Evolutionary conservation across 35 echinoderm and acorn worm species (phyloP), one percentile per base, ranked within the genome.

Genomic region (Antedon bifida): DNA sequence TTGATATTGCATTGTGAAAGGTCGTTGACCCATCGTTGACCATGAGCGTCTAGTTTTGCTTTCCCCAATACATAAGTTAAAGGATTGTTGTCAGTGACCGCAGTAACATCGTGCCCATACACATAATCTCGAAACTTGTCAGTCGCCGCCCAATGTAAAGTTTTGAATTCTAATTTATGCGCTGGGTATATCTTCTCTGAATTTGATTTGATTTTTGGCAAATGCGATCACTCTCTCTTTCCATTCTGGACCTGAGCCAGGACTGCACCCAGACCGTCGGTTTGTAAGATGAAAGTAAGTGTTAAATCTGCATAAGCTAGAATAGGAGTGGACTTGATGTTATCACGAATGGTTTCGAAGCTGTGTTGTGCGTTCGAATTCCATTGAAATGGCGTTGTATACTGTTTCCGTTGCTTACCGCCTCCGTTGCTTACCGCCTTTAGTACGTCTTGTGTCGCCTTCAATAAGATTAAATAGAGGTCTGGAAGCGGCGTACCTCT

Each of bases 381-480:
- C 89, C 89, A 91, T 29, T 80, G 17, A 29, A 86, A 86, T 26
- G 75, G 31, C 19, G 64, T 28, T 56, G 33, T 5, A 1, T 21
- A 0, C 32, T 84, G 75, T 34, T 79, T 29, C 5, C 31, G 0
- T 46, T 77, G 74, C 32, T 46, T 38, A 21, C 74, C 74, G 34
- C 44, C 29, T 8, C 5, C 31, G 0, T 46, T 77, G 74, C 32
- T 46, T 38, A 21, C 74, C 74, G 34, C 44, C 29, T 8, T 31
- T 35, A 36, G 88, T 82, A n/a, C 84, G 75, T 82, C 85, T 87
- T 0, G 88, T 73, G 45, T 87, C 87, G 73, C 82, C 77, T 35
- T 85, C 85, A 4, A 94, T 78, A 42, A 94, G 90, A 17, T 85
- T 34, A 95, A 80, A 21, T 88, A 88, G 23, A 91, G n/a, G n/a